These are phyloP conservation scores for Cheilosia pagana DNA, from an alignment of 2,888 invertebrate genomes.

Conservation along the genomic window DNA sequence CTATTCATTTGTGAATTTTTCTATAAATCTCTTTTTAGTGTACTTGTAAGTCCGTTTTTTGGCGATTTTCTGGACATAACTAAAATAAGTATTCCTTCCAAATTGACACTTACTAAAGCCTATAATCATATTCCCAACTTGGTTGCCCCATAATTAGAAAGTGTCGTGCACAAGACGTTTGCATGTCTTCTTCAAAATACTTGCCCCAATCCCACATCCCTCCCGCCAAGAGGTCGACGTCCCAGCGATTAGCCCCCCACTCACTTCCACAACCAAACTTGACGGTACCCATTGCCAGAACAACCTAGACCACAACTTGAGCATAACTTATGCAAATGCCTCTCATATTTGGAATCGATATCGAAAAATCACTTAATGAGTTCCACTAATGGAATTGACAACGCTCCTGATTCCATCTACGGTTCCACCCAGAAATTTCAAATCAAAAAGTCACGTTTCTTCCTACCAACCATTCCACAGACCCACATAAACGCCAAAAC, in stretches of 20 bases:
- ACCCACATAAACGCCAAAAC: constrained; percentile 1
- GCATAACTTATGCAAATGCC: background rate
- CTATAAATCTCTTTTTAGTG: too few species aligned
- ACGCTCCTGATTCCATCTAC: constrained; percentile 35
- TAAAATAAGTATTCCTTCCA: too few species aligned
- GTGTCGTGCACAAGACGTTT: too few species aligned
- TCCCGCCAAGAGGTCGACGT: background rate
- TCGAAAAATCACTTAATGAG: constrained; percentile 39
- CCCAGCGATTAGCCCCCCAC: background rate
- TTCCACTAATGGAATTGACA: constrained; percentile 28
- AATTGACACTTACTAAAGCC: too few species aligned
- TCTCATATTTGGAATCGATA: constrained; percentile 34
- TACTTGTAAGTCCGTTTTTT: too few species aligned
- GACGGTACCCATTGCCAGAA: background rate
- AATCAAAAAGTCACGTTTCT: constrained; percentile 45
- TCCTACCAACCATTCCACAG: constrained; percentile 15
- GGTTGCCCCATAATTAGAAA: too few species aligned
- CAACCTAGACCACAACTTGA: background rate
- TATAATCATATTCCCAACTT: too few species aligned
- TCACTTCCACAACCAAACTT: background rate
- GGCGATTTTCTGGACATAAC: too few species aligned
- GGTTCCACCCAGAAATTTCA: constrained; percentile 17
- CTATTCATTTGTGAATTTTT: too few species aligned
- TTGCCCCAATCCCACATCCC: background rate
- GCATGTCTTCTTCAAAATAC: too few species aligned